Base-by-base conservation (phyloP, 2,113 vertebrate species). In the Acrocephalus kingi region DNA sequence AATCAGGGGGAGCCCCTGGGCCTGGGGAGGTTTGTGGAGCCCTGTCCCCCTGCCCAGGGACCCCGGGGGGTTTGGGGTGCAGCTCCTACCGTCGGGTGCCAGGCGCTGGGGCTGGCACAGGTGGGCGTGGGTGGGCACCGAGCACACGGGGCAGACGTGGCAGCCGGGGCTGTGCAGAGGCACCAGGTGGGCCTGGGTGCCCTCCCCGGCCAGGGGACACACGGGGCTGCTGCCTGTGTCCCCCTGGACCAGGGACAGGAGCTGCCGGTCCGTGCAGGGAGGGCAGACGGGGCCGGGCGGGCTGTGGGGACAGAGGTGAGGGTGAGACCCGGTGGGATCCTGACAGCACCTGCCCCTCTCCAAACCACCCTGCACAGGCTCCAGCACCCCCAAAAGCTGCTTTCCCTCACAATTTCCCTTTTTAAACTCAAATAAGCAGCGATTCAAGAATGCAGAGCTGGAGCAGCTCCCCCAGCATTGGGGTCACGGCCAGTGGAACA, bases 261-360 rank as follows among this genome's bases (percentile, higher is more conserved):
- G 72, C 79, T 93, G 83, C 9, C 0, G 54, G 79, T 94, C 79
- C 1, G 5, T 5, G 23, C 96, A 96, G 72, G 12, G 12, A 0
- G 55, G 9, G 67, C 96, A 96, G 16, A 94, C 0, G 1, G 91
- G 54, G 35, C 62, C 79, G 54, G 0, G 19, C 0, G 27, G 67
- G 79, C 96, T 96, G 96, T 4, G 85, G 75, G 37, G 52, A 84
- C 14, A 71, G 61, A 64, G 63, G 12, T 2, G 13, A 48, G 51
- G 39, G 15, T 76, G 62, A 86, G 48, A 4, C 48, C 31, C 4
- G 2, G 2, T 0, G 2, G 30, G 69, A 1, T 22, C 0, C 0
- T 2, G 21, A 2, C 11, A 15, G 27, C 5, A 5, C 16, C 21
- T 6, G 23, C 52, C 63, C 61, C 58, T 30, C 3, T 9, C 54